Conservation (phyloP, 2,113 vertebrate genomes). For the Sarotherodon lohbergeri region DNA sequence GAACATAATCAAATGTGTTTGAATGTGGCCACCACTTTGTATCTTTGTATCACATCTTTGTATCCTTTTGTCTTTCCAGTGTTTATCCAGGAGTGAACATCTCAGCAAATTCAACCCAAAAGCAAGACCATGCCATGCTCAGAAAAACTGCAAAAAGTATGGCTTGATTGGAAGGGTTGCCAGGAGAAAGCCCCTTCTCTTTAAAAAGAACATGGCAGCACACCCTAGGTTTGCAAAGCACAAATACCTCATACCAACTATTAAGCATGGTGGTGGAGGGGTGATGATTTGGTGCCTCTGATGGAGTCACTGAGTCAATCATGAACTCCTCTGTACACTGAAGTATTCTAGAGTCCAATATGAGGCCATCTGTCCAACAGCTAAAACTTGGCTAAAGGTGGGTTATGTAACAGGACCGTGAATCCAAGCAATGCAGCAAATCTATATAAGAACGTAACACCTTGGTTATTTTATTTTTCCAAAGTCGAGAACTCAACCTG, state of each 20-base stretch:
- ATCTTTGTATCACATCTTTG: not conserved
- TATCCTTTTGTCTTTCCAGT: not conserved
- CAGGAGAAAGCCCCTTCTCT: rapidly evolving
- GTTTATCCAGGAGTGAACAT: not conserved
- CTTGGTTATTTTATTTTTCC: not conserved
- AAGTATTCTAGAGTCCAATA: not conserved
- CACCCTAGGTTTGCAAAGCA: not conserved
- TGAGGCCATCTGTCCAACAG: not conserved
- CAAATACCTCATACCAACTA: rapidly evolving
- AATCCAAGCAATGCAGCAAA: not conserved
- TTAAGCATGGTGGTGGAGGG: not conserved
- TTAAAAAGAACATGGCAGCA: not conserved
- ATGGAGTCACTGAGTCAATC: not conserved
- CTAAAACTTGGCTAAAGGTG: not conserved
- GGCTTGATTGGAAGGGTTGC: not conserved
- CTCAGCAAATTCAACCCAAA: not conserved
- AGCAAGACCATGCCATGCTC: rapidly evolving
- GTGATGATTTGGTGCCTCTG: not conserved
- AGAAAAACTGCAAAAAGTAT: not conserved
- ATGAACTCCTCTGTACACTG: not conserved
- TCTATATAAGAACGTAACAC: not conserved
- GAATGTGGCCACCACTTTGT: not conserved
- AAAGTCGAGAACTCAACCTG: not conserved
- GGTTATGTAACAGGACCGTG: rapidly evolving
- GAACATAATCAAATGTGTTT: rapidly evolving